Evolutionary conservation across 1,140 invertebrate genomes (phyloP).

Genomic region (Ceratina calcarata): DNA sequence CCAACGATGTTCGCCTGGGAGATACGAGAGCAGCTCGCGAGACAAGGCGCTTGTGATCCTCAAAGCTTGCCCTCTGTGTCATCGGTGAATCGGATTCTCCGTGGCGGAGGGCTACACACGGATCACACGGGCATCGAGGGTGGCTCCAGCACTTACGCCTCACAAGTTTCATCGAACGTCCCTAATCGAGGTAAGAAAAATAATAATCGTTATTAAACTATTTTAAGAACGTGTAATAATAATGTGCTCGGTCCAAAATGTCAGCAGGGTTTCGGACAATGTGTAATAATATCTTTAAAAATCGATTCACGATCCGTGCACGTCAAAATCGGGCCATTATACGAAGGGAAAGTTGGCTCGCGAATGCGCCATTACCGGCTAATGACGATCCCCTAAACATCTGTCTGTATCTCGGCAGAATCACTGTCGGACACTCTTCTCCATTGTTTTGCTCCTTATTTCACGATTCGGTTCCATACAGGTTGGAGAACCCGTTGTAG

Average conservation of each 20-base stretch:
- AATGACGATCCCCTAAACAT: conserved; percentile 60
- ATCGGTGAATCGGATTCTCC: conserved; percentile 95
- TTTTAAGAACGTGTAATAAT: not conserved
- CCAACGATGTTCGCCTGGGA: conserved; percentile 97
- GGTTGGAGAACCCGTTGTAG: not conserved
- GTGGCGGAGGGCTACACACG: conserved; percentile 86
- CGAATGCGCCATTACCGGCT: conserved; percentile 49
- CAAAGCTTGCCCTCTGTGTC: conserved; percentile 95
- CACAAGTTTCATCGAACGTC: conserved; percentile 65
- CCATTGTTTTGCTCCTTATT: conserved; percentile 20
- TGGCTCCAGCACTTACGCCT: conserved; percentile 58
- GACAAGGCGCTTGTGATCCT: conserved; percentile 91
- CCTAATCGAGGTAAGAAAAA: conserved; percentile 64
- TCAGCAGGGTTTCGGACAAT: not conserved
- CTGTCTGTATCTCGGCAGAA: conserved; percentile 52
- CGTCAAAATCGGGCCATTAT: conserved; percentile 39
- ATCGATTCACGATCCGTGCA: not conserved
- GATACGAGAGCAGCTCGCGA: conserved; percentile 91
- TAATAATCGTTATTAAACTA: too few relatives aligned
- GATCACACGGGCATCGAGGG: conserved; percentile 73
- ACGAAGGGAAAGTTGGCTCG: conserved; percentile 20
- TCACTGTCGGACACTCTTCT: conserved; percentile 23
- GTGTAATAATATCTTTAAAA: not conserved
- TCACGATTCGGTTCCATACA: conserved; percentile 13
- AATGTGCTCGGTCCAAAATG: not conserved